Base-by-base conservation (phyloP, 2,113 vertebrate genomes). In the Herpetotheres cachinnans region DNA sequence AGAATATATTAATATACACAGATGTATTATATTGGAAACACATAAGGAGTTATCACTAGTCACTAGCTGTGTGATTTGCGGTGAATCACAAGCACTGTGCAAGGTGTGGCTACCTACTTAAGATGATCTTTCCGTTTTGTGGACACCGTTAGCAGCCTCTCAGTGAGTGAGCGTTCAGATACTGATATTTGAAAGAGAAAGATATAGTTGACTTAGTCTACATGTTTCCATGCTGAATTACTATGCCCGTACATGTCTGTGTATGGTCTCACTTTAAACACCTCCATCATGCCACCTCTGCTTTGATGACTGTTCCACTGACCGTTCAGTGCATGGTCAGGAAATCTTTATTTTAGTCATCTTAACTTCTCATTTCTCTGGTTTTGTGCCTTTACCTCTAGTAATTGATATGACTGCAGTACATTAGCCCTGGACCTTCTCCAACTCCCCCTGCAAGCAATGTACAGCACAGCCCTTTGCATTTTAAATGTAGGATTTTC, bases 1-100 rank as follows among this genome's bases (percentile, higher is more conserved):
- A 96, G 89, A 94, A 96, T 78, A 44, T 27, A 19, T 54, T 88
- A 65, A 82, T 82, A 46, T 69, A 81, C 34, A 91, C 36, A 92
- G 50, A 42, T 38, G 27, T 15, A 25, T 40, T 30, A 9, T 3
- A 24, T 65, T 77, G 82, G 52, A 93, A 93, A 79, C 58, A 56
- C 32, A 15, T 29, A n/a, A 70, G 46, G 44, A 82, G 36, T 59
- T 78, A 29, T 26, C n/a, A 19, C 17, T 42, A 71, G 32, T 50
- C 67, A 13, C 36, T 69, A 42, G 18, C 66, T 80, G 40, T 50
- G 76, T 30, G 42, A 54, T 65, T 38, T 54, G 40, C 61, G 80
- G 42, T 42, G 74, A 66, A n/a, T 38, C 58, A 46, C 55, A 85
- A 79, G 62, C 50, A 47, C 30, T 25, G 16, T 74, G 44, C 61